A percentile compares a stretch with the other conserved stretches of the same genome.
Evolutionary conservation across 2,888 invertebrate genomes (phyloP).

Genomic region (Abrostola tripartita): DNA sequence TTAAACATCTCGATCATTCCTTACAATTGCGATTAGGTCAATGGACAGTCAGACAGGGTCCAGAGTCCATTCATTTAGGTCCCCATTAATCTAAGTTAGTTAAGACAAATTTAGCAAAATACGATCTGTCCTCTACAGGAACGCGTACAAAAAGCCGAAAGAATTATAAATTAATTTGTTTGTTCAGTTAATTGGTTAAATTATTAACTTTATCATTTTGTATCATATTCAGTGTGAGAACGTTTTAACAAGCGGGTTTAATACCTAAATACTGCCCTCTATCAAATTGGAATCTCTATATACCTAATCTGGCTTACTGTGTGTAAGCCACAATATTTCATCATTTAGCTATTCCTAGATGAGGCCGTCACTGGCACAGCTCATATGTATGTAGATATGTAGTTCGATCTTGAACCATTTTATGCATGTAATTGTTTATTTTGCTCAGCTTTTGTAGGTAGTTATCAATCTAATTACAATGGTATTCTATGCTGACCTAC

Average conservation of each 20-base stretch:
- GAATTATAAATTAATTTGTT: constrained; percentile 1
- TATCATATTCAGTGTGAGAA: constrained; percentile 8
- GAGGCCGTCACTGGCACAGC: too few relatives aligned
- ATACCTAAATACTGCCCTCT: too few relatives aligned
- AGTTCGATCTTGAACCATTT: too few relatives aligned
- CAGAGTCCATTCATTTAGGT: constrained; percentile 32
- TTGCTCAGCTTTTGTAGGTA: too few relatives aligned
- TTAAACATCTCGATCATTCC: constrained; percentile 12
- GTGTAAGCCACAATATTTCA: too few relatives aligned
- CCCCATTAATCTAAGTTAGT: constrained; percentile 28
- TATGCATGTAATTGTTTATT: too few relatives aligned
- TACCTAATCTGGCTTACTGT: too few relatives aligned
- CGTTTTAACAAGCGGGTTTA: not conserved
- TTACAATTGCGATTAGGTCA: constrained; percentile 15
- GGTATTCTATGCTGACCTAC: too few relatives aligned
- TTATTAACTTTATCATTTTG: constrained; percentile 10
- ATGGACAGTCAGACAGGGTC: constrained; percentile 11
- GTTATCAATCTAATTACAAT: too few relatives aligned
- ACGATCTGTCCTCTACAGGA: not conserved
- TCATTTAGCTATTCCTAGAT: too few relatives aligned
- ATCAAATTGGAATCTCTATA: too few relatives aligned
- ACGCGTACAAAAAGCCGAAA: not conserved
- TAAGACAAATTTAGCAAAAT: constrained; percentile 2
- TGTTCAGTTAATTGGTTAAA: constrained; percentile 6
- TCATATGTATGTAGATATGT: too few relatives aligned